Evolutionary conservation across 2,797 vertebrate species (phyloP).

Genomic region (Mormyrops boulengeri): DNA sequence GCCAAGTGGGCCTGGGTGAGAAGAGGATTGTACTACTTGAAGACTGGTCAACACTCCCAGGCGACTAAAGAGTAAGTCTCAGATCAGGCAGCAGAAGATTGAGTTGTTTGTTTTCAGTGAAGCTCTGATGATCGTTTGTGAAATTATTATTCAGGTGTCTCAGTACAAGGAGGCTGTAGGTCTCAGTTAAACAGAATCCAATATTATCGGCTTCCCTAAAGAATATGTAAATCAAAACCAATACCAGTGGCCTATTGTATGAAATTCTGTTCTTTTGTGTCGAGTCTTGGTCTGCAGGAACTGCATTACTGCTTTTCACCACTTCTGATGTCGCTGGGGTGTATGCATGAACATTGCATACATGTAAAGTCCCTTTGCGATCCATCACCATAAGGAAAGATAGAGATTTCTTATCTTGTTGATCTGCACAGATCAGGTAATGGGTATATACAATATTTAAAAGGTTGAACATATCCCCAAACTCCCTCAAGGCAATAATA

Average conservation of each 20-base stretch:
- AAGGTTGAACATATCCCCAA: background rate
- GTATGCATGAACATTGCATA: background rate
- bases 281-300: background rate
- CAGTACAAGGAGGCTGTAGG: background rate
- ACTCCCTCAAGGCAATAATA: background rate
- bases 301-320: background rate
- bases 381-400: background rate
- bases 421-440: background rate
- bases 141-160: background rate
- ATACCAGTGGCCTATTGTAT: background rate
- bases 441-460: background rate
- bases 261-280: background rate
- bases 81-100: background rate
- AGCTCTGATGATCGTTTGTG: background rate
- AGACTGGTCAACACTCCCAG: conserved; percentile 72
- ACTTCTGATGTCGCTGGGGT: background rate
- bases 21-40: conserved; percentile 84
- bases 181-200: background rate
- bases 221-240: background rate
- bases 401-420: background rate
- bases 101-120: background rate
- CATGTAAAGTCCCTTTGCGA: background rate
- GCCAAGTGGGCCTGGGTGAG: conserved; percentile 98
- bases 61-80: conserved; percentile 82
- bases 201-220: background rate